Evolutionary conservation across 2,113 vertebrate species (phyloP).

Genomic region (Polypterus senegalus): DNA sequence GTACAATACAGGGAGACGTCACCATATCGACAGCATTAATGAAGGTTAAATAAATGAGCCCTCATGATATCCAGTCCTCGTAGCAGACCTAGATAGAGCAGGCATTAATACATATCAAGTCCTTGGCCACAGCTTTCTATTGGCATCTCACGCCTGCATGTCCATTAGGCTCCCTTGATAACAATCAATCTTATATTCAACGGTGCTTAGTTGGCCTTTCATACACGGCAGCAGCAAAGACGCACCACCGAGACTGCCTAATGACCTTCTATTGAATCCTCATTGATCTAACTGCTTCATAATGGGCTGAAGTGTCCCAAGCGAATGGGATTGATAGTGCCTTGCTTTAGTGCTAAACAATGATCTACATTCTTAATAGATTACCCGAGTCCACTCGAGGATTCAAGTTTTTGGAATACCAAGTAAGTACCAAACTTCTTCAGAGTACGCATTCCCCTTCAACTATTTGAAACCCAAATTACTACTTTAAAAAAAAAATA

Average conservation of each 20-base stretch:
- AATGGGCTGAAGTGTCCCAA: slow-evolving; percentile 19
- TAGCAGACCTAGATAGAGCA: slow-evolving; percentile 11
- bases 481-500: no score
- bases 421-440: slow-evolving; percentile 5
- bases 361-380: slow-evolving; percentile 15
- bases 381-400: slow-evolving; percentile 11
- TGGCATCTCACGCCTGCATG: slow-evolving; percentile 7
- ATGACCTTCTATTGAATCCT: slow-evolving; percentile 23
- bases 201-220: slow-evolving; percentile 18
- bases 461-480: no score
- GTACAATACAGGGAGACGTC: slow-evolving; percentile 1
- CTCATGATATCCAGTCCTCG: slow-evolving; percentile 9
- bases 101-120: slow-evolving; percentile 18
- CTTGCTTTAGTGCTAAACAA: slow-evolving; percentile 8
- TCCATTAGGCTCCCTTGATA: slow-evolving; percentile 14
- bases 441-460: background rate
- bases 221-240: slow-evolving; percentile 12
- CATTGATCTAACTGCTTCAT: slow-evolving; percentile 19
- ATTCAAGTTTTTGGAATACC: slow-evolving; percentile 8
- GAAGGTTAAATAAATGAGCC: slow-evolving; percentile 20
- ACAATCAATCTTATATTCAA: slow-evolving; percentile 18
- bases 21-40: slow-evolving; percentile 17
- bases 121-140: slow-evolving; percentile 5
- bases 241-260: slow-evolving; percentile 20
- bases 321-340: slow-evolving; percentile 15